phyloP scores from a whole-genome alignment of 1,140 invertebrate genomes.

The Luehdorfia chinensis region DNA sequence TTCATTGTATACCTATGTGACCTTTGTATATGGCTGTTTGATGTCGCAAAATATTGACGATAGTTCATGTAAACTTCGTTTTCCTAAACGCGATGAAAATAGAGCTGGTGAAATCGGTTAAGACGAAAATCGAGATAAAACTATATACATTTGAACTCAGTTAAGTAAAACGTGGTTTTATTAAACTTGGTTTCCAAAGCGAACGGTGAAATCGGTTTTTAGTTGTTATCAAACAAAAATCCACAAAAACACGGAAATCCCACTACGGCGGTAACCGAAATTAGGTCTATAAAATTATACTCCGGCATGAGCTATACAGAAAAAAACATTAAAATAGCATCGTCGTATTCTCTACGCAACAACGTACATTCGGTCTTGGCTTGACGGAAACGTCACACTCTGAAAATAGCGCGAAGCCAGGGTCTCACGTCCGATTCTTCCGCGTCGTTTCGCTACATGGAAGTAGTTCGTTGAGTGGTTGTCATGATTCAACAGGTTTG shows the following conservation, averaged over 20 bases:
- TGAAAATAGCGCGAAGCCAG: conserved; percentile 62
- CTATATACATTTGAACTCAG: no score
- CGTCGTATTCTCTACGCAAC: neutral
- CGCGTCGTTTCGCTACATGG: conserved; percentile 43
- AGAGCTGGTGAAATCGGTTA: no score
- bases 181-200: no score
- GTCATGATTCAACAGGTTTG: conserved; percentile 32
- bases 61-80: no score
- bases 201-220: no score
- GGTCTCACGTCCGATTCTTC: conserved; percentile 49
- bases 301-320: conserved; percentile 7
- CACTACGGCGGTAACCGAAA: conserved; percentile 17
- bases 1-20: no score
- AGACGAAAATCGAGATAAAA: no score
- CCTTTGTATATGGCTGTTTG: no score
- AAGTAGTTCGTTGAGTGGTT: conserved; percentile 28
- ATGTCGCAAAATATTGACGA: no score
- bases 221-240: conserved; percentile 31
- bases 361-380: neutral
- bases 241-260: conserved; percentile 25
- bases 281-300: conserved; percentile 28
- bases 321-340: neutral
- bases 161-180: no score
- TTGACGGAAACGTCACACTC: conserved; percentile 47
- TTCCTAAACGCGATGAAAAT: no score